Evolutionary conservation across 2,888 invertebrate species (phyloP), one percentile per base, ranked within the genome.

Genomic region (Neoascia interrupta): DNA sequence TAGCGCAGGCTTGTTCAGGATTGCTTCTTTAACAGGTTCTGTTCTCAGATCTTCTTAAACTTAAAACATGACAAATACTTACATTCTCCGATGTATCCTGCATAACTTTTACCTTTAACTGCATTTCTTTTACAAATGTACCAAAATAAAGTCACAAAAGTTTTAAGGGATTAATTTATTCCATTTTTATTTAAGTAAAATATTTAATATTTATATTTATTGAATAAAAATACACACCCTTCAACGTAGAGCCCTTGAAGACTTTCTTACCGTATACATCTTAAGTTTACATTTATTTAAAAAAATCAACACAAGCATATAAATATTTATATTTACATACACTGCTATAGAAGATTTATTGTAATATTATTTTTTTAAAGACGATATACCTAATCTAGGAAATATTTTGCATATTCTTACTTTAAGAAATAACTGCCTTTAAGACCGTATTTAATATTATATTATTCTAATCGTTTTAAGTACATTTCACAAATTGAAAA

Each of bases 381-480:
- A n/a, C n/a, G 11, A 45, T 45, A 41, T 68, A 49, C 73, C 73
- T 74, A 74, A 74, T 74, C 47, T 74, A 74, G 74, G 74, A 74
- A 53, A 53, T 58, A 39, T 45, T 43, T 51, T 21, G 3, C 6
- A 34, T 37, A 18, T 1, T 13, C 10, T 34, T 47, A 2, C 5
- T 11, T 21, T 10, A 45, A 23, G 18, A 18, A 11, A 5, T 18
- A 34, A 36, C 23, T 43, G 1, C 18, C 31, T 2, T 15, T 21
- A 23, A 21, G 28, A n/a, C 3, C 28, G n/a, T 21, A n/a, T 26
- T 18, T 15, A 23, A 18, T 60, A 19, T n/a, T 8, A 0, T 16
- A 28, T 28, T 5, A 51, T 49, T 69, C 23, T 37, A 8, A n/a
- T n/a, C n/a, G n/a, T n/a, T 26, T 41, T 10, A 26, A 41, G 37